These are phyloP conservation scores for Scaptomyza graminum DNA, from an alignment of 1,140 invertebrate genomes.

Conservation along the genomic window DNA sequence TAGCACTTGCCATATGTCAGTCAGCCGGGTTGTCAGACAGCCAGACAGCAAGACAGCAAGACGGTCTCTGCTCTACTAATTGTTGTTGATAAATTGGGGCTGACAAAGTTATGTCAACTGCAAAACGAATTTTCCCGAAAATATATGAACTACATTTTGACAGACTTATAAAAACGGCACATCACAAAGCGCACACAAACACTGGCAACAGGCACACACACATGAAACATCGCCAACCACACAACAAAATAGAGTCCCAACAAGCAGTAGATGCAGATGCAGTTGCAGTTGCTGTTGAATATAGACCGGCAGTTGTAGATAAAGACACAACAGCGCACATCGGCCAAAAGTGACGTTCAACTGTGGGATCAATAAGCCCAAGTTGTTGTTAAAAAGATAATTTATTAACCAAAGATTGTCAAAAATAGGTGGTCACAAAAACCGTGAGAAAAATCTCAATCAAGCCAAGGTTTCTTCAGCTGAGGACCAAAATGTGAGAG, in stretches of 20 bases:
- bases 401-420: too few relatives aligned
- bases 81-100: conserved; percentile 81
- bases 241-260: conserved; percentile 55
- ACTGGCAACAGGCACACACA: conserved; percentile 7
- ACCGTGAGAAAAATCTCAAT: too few relatives aligned
- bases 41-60: conserved; percentile 28
- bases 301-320: conserved; percentile 55
- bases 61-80: conserved; percentile 71
- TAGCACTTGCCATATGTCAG: conserved; percentile 30
- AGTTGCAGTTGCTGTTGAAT: conserved; percentile 40
- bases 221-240: not conserved
- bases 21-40: not conserved
- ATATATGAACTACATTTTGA: conserved; percentile 80
- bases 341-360: conserved; percentile 56
- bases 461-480: too few relatives aligned
- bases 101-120: conserved; percentile 82
- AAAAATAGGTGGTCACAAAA: too few relatives aligned
- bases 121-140: conserved; percentile 82
- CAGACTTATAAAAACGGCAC: conserved; percentile 77
- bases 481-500: too few relatives aligned
- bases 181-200: conserved; percentile 38
- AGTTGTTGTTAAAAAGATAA: not conserved
- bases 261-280: conserved; percentile 55
- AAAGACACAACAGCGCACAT: conserved; percentile 51
- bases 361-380: conserved; percentile 27